phyloP scores from a whole-genome alignment of 2,888 invertebrate species.

The Ophion obscuratus region DNA sequence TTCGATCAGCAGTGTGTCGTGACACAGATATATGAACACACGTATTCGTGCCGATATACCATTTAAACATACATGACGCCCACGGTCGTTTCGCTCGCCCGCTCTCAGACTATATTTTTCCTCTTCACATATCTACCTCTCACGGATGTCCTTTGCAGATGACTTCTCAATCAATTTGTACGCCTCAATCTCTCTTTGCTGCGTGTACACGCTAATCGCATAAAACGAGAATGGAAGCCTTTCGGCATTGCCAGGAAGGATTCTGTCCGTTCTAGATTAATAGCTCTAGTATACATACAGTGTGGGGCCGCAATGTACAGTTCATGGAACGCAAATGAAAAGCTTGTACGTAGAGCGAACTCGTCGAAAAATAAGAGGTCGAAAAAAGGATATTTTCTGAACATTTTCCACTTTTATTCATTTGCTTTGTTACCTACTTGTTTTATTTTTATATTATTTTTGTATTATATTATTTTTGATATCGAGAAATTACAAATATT shows the following conservation, averaged over 20 bases:
- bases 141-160: conserved; percentile 72
- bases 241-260: conserved; percentile 15
- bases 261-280: conserved; percentile 12
- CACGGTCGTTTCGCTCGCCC: conserved; percentile 71
- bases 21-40: not conserved
- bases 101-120: conserved; percentile 67
- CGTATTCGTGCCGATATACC: not conserved
- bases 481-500: no score
- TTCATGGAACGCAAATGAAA: conserved; percentile 1
- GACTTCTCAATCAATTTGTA: conserved; percentile 63
- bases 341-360: no score
- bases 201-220: conserved; percentile 40
- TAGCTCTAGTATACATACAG: not conserved
- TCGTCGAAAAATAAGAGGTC: no score
- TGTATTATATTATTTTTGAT: no score
- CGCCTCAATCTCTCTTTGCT: conserved; percentile 47
- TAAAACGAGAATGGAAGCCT: conserved; percentile 28
- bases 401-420: no score
- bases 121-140: conserved; percentile 32
- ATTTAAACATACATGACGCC: conserved; percentile 71
- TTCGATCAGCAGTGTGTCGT: not conserved
- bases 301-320: not conserved
- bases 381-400: no score
- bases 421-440: no score
- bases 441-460: no score